A percentile compares a stretch with the other conserved stretches of the same genome.
These are phyloP conservation scores for Hetaerina titia DNA, from an alignment of 2,888 invertebrate species.

Conservation along the genomic window DNA sequence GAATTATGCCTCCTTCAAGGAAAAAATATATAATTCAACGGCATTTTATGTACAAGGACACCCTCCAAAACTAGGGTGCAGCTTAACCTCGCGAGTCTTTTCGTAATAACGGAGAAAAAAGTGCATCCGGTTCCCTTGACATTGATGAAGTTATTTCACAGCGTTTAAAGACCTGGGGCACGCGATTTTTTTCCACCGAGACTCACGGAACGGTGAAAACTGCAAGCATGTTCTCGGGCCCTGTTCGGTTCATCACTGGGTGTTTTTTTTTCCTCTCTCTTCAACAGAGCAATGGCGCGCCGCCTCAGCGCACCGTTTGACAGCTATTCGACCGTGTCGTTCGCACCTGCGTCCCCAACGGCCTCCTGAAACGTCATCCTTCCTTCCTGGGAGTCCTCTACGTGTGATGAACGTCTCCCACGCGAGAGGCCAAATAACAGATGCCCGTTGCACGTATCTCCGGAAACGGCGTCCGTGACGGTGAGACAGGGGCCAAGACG, in stretches of 20 bases:
- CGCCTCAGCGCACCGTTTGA: constrained; percentile 12
- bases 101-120: background rate
- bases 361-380: background rate
- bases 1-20: too few relatives aligned
- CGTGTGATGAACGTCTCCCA: too few relatives aligned
- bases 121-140: background rate
- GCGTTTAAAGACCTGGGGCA: background rate
- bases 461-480: too few relatives aligned
- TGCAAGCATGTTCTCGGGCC: background rate
- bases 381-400: background rate
- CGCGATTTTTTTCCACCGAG: background rate
- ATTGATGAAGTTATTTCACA: background rate
- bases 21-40: too few relatives aligned
- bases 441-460: too few relatives aligned
- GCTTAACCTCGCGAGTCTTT: too few relatives aligned
- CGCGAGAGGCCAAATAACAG: too few relatives aligned
- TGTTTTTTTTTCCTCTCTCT: background rate
- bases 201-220: background rate
- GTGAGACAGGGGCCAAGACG: too few relatives aligned
- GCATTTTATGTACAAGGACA: too few relatives aligned
- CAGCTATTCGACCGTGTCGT: constrained; percentile 15
- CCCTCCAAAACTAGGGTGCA: too few relatives aligned
- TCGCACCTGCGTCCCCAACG: background rate
- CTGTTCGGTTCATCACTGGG: background rate
- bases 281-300: background rate